These are phyloP conservation scores for Metacarcinus magister DNA, from an alignment of 2,888 invertebrate genomes.

Conservation along the genomic window DNA sequence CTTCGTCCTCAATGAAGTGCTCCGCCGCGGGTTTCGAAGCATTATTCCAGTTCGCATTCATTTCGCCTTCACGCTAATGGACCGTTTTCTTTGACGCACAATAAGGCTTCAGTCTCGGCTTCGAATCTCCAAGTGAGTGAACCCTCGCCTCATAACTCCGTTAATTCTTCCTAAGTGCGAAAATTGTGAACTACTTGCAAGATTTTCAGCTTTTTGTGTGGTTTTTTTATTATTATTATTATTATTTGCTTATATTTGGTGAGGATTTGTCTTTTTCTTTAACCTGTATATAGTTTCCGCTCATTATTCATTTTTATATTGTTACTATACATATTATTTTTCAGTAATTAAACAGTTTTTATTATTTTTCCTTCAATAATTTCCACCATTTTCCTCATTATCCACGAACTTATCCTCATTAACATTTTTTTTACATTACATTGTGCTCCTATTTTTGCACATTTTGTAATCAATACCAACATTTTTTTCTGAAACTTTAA, in stretches of 20 bases:
- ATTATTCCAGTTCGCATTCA: constrained; percentile 6
- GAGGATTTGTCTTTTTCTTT: too few relatives aligned
- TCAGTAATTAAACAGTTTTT: too few relatives aligned
- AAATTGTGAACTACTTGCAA: neutral
- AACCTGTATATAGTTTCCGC: too few relatives aligned
- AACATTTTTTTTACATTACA: too few relatives aligned
- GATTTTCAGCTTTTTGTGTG: neutral
- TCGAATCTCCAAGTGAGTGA: neutral
- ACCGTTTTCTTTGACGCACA: constrained; percentile 31
- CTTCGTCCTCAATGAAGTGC: neutral
- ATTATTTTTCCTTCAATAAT: too few relatives aligned
- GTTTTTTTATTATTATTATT: neutral
- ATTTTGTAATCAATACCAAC: too few relatives aligned
- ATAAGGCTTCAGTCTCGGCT: neutral
- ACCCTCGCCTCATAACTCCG: neutral
- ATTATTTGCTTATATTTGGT: neutral
- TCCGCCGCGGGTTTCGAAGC: neutral
- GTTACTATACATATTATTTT: too few relatives aligned
- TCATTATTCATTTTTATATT: too few relatives aligned
- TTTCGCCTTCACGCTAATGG: neutral
- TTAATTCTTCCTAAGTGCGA: neutral
- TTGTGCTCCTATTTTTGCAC: too few relatives aligned
- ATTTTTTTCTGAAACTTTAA: too few relatives aligned
- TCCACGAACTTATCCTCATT: too few relatives aligned
- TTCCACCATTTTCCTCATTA: too few relatives aligned